A percentile compares a stretch with the other conserved stretches of the same genome.
Conservation (phyloP, 2,113 vertebrate species). For the Aegypius monachus region DNA sequence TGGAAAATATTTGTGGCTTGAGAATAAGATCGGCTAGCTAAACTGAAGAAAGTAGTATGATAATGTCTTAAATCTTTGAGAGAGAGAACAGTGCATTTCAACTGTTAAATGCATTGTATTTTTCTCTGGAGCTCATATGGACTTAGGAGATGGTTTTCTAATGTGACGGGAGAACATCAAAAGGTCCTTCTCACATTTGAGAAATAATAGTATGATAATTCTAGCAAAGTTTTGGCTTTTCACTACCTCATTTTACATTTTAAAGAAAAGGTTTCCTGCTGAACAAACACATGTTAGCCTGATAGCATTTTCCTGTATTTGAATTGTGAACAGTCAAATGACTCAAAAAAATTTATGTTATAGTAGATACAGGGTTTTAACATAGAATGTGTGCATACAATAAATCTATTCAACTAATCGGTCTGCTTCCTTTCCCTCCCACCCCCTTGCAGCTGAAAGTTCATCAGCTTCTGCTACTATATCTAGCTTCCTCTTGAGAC, state of each 20-base stretch:
- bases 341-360: constrained; percentile 31
- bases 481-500: constrained; percentile 20
- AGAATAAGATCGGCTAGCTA: not conserved
- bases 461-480: constrained; percentile 9
- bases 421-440: not conserved
- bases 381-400: not conserved
- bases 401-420: not conserved
- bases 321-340: constrained; percentile 18
- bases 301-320: constrained; percentile 57
- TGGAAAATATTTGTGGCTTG: not conserved
- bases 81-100: not conserved
- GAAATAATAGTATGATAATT: not conserved
- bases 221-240: constrained; percentile 8
- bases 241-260: not conserved
- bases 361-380: constrained; percentile 18
- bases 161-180: not conserved
- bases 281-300: constrained; percentile 18
- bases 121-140: not conserved
- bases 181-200: not conserved
- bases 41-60: not conserved
- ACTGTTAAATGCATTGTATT: not conserved
- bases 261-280: constrained; percentile 23
- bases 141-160: not conserved
- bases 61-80: not conserved
- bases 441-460: constrained; percentile 22